Base-by-base conservation (phyloP, 37 sponge, comb jelly and placozoan species). In the Mnemiopsis leidyi region DNA sequence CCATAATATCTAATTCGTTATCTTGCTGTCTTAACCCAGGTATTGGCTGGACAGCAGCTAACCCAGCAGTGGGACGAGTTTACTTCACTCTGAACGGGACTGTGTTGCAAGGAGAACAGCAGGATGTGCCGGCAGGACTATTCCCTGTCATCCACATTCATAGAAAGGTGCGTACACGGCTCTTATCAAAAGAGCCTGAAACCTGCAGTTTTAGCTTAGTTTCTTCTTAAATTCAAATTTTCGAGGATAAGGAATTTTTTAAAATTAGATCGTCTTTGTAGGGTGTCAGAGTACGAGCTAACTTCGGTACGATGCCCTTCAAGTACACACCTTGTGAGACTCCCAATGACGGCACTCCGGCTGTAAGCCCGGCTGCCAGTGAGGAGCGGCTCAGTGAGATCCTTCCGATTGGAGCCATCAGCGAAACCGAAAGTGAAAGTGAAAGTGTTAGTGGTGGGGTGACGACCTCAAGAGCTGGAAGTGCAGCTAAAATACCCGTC, bases 61-160 rank as follows among this genome's bases (percentile, higher is more conserved):
- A 93, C 92, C 93, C 93, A 3, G 39, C 83, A 0, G 77, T 32
- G 0, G 95, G 96, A 24, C 92, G 30, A 23, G 96, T 95, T 39
- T 98, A 96, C 94, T 96, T 98, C 95, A 98, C 98, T 23, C 92
- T 95, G 28, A 96, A 98, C 68, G 97, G 98, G 0, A 76, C 93
- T 68, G 93, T 38, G 31, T 31, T 88, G 23, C 93, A 23, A 13
- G 92, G 93, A 0, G 94, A 95, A 69, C 95, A 97, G 33, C 30
- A 67, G 0, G 95, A 76, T 0, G 93, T 92, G 0, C 95, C 95
- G 21, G 90, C 93, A 16, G 95, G 93, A 25, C 71, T 98, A 93
- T 73, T 95, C n/a, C 98, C 97, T 23, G 96, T 96, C 75, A 67
- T 96, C 0, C 96, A 96, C 76, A 35, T 98, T 21, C 96, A 95